Evolutionary conservation across 1,140 invertebrate genomes (phyloP).

Genomic region (Halictus rubicundus): DNA sequence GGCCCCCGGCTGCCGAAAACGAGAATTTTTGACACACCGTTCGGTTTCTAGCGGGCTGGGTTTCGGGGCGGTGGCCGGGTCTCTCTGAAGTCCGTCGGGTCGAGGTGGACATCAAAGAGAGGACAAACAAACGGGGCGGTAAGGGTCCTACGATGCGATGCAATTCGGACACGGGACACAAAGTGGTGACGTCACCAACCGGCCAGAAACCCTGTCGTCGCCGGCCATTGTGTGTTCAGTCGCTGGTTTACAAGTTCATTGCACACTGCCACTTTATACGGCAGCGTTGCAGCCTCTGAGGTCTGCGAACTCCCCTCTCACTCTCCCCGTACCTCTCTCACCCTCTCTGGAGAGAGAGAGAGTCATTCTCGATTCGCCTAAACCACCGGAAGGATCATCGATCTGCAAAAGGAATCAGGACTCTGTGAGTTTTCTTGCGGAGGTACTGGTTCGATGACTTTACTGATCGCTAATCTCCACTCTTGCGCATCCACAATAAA

Average conservation of each 20-base stretch:
- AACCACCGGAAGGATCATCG: too few species aligned
- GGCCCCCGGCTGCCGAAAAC: conserved; percentile 35
- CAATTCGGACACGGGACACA: conserved; percentile 74
- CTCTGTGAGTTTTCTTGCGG: too few species aligned
- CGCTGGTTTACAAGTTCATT: conserved; percentile 74
- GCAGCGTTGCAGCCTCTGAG: conserved; percentile 54
- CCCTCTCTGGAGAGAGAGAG: too few species aligned
- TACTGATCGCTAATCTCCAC: too few species aligned
- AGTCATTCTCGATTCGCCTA: too few species aligned
- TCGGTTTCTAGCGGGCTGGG: conserved; percentile 31
- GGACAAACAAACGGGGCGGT: conserved; percentile 69
- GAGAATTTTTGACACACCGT: conserved; percentile 54
- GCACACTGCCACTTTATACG: conserved; percentile 67
- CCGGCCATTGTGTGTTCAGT: conserved; percentile 71
- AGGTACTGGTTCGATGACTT: too few species aligned
- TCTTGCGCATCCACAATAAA: too few species aligned
- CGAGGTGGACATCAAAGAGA: conserved; percentile 73
- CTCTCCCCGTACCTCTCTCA: not conserved
- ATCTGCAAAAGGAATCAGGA: too few species aligned
- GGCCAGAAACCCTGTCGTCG: conserved; percentile 68
- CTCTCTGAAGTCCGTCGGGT: conserved; percentile 64
- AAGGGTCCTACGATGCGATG: conserved; percentile 70
- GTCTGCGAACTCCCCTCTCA: conserved; percentile 26
- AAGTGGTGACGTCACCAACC: conserved; percentile 74
- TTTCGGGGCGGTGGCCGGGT: conserved; percentile 38